These are phyloP conservation scores for Drosophila ogumai DNA, from an alignment of 1,140 invertebrate genomes.

Conservation along the genomic window DNA sequence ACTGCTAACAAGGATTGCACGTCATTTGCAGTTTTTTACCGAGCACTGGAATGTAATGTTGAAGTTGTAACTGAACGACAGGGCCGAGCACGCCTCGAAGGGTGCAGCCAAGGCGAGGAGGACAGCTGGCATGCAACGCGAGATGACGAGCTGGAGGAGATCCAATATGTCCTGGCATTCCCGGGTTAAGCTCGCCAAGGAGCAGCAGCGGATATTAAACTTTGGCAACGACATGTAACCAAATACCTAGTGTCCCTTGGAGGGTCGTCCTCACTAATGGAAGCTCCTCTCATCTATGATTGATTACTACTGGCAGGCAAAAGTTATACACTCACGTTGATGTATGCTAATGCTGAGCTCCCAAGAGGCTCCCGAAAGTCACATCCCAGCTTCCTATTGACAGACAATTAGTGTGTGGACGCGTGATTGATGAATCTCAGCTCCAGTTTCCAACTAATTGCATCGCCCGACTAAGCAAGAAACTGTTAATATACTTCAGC, in stretches of 20 bases:
- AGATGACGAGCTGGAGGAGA: conserved; percentile 3
- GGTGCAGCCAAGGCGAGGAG: conserved; percentile 3
- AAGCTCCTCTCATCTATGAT: conserved; percentile 15
- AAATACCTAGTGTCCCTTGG: conserved; percentile 8
- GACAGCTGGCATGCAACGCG: conserved; percentile 3
- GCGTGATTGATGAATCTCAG: conserved; percentile 40
- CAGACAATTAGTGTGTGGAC: conserved; percentile 23
- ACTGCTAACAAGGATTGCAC: conserved; percentile 54
- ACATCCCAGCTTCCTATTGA: conserved; percentile 24
- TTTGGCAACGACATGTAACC: conserved; percentile 7
- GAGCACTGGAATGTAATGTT: conserved; percentile 9
- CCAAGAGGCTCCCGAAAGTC: conserved; percentile 6
- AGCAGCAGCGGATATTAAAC: conserved; percentile 20
- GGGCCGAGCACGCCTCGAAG: conserved; percentile 8
- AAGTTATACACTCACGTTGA: conserved; percentile 8
- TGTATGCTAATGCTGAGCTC: conserved; percentile 10
- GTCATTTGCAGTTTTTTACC: conserved; percentile 53
- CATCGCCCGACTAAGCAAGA: conserved; percentile 15
- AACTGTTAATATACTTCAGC: conserved; percentile 15
- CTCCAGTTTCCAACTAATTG: conserved; percentile 28
- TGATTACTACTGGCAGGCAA: conserved; percentile 17
- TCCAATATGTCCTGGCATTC: conserved; percentile 16
- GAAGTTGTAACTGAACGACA: conserved; percentile 35
- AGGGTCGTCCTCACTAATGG: conserved; percentile 10
- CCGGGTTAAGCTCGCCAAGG: conserved; percentile 1